These are phyloP conservation scores for Rynchops niger DNA, from an alignment of 2,113 vertebrate genomes.

Conservation along the genomic window DNA sequence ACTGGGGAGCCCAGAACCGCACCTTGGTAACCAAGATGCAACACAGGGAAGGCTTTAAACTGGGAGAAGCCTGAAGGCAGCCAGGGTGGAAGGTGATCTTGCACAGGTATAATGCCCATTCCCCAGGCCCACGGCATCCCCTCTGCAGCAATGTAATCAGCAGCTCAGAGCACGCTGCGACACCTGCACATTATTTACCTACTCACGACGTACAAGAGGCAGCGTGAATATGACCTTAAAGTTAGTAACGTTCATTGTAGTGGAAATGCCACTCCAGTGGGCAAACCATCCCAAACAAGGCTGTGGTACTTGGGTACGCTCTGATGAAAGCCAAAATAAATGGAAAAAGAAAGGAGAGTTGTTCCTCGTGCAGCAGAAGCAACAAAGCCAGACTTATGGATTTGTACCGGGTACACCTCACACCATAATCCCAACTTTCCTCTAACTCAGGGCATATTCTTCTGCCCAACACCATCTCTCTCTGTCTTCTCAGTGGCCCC, in stretches of 20 bases:
- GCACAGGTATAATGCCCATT: no score
- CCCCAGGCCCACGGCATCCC: neutral
- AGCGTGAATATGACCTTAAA: neutral
- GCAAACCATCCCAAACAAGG: neutral
- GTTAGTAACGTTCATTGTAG: neutral
- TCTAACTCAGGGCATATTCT: neutral
- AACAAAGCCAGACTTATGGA: accelerated
- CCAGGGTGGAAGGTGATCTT: neutral
- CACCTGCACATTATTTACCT: neutral
- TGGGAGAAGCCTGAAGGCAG: neutral
- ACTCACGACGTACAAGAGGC: accelerated
- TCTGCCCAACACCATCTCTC: neutral
- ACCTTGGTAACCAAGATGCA: neutral
- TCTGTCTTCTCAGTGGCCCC: neutral
- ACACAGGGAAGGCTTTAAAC: neutral
- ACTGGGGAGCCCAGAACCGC: neutral
- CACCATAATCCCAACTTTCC: neutral
- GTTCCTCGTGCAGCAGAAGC: neutral
- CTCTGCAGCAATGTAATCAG: neutral
- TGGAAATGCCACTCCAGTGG: neutral
- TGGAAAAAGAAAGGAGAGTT: neutral
- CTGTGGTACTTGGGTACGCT: neutral
- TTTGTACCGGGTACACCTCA: neutral
- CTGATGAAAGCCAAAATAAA: neutral
- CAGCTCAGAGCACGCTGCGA: accelerated